A percentile compares a stretch with the other conserved stretches of the same genome.
These are phyloP conservation scores for Lepidonotus clava DNA, from an alignment of 2,888 invertebrate species.

Conservation along the genomic window DNA sequence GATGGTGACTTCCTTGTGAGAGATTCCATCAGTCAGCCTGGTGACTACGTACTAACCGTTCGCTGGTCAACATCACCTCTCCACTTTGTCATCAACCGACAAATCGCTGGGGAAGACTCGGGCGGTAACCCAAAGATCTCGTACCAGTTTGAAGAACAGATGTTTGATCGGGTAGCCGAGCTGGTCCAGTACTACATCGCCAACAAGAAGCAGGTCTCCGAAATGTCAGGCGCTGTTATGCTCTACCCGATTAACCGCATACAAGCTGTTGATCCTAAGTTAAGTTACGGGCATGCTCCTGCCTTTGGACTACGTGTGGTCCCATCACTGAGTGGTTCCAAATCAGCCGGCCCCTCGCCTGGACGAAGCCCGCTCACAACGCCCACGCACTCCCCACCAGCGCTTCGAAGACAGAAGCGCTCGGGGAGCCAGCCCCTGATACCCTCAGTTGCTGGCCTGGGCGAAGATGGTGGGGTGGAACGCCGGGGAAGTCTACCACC, in stretches of 20 bases:
- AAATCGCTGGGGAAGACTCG: conserved; percentile 72
- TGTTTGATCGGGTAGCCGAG: conserved; percentile 95
- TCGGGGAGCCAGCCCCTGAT: conserved; percentile 76
- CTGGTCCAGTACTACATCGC: conserved; percentile 96
- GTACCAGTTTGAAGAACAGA: conserved; percentile 96
- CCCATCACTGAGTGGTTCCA: not conserved
- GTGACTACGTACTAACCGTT: conserved; percentile 96
- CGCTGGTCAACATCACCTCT: conserved; percentile 89
- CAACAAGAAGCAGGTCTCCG: conserved; percentile 92
- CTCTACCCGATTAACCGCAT: conserved; percentile 59
- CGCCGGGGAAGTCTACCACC: conserved; percentile 38
- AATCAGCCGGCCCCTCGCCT: conserved; percentile 34
- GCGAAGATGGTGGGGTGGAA: conserved; percentile 16
- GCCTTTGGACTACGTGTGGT: conserved; percentile 10
- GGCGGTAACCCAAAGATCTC: conserved; percentile 83
- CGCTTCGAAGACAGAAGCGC: conserved; percentile 65
- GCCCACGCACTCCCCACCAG: conserved; percentile 70
- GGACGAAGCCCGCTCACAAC: conserved; percentile 69
- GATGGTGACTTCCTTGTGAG: conserved; percentile 94
- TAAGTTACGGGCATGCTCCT: not conserved
- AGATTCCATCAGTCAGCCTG: conserved; percentile 95
- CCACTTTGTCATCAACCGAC: conserved; percentile 93
- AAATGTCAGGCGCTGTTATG: conserved; percentile 93
- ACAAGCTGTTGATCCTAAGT: conserved; percentile 37
- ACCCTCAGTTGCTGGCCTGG: not conserved